Conservation (phyloP, 2,797 vertebrate genomes). For the Neolamprologus multifasciatus region DNA sequence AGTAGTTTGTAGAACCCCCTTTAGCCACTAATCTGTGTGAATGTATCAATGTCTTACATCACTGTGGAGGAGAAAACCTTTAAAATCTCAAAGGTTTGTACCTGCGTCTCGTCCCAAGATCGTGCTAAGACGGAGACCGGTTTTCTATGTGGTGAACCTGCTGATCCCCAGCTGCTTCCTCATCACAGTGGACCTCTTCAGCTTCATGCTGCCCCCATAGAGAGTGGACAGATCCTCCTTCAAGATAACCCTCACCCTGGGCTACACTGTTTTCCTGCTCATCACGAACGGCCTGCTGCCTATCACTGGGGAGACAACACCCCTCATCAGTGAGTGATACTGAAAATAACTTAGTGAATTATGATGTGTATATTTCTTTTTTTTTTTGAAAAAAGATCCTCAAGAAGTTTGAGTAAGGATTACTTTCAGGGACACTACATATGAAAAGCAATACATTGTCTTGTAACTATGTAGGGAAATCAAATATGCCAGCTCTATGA, state of each 20-base stretch:
- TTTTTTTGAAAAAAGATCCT: not conserved
- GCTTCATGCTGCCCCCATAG: not conserved
- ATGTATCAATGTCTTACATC: not conserved
- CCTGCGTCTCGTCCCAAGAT: slow-evolving; percentile 32
- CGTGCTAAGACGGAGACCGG: slow-evolving; percentile 37
- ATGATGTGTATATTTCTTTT: not conserved
- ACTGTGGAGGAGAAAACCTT: not conserved
- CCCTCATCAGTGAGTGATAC: slow-evolving; percentile 70
- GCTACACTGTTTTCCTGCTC: slow-evolving; percentile 66
- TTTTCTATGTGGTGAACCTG: slow-evolving; percentile 51
- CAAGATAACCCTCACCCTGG: slow-evolving; percentile 62
- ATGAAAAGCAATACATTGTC: not conserved
- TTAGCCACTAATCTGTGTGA: not conserved
- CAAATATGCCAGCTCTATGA: not conserved
- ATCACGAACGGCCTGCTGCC: slow-evolving; percentile 71
- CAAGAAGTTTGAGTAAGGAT: not conserved
- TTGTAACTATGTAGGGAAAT: not conserved
- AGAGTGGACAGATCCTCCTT: not conserved
- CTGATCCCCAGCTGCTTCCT: slow-evolving; percentile 13
- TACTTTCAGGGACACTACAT: not conserved
- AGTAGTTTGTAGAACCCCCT: not conserved
- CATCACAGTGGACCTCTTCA: not conserved
- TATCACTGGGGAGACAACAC: slow-evolving; percentile 66
- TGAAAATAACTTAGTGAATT: not conserved
- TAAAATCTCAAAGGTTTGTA: not conserved